A percentile compares a stretch with the other conserved stretches of the same genome.
Conservation (phyloP, 2,888 invertebrate species). For the Ectemnius cavifrons region DNA sequence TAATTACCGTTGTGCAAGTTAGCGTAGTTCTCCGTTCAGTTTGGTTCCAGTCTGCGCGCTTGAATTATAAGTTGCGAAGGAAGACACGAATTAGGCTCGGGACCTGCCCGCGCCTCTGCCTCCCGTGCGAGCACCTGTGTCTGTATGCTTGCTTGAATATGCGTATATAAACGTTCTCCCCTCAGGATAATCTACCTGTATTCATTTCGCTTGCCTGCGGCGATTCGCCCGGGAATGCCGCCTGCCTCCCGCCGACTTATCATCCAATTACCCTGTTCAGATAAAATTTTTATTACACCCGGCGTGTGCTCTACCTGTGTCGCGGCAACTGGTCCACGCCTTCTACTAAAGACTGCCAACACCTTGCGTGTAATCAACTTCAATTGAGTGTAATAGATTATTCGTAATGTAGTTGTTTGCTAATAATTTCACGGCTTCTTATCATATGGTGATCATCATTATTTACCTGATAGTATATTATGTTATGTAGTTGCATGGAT, state of each 20-base stretch:
- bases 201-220: slow-evolving; percentile 54
- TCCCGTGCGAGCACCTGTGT: slow-evolving; percentile 32
- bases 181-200: slow-evolving; percentile 53
- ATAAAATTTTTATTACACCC: slow-evolving; percentile 26
- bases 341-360: too few species aligned
- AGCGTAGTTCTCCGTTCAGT: slow-evolving; percentile 71
- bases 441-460: too few species aligned
- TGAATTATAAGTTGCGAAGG: slow-evolving; percentile 78
- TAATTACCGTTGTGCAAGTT: slow-evolving; percentile 77
- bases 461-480: too few species aligned
- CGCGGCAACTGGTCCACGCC: too few species aligned
- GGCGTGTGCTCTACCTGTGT: not conserved
- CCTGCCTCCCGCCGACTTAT: slow-evolving; percentile 37
- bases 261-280: slow-evolving; percentile 51
- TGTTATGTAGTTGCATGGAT: too few species aligned
- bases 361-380: too few species aligned
- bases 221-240: slow-evolving; percentile 11
- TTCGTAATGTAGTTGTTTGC: too few species aligned
- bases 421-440: too few species aligned
- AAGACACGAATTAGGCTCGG: slow-evolving; percentile 76
- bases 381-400: too few species aligned
- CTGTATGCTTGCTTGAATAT: slow-evolving; percentile 1
- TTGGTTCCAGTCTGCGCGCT: slow-evolving; percentile 78
- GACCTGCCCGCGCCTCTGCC: slow-evolving; percentile 22
- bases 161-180: slow-evolving; percentile 25